Evolutionary conservation across 2,797 vertebrate genomes (phyloP).

Genomic region (Peromyscus melanophrys): DNA sequence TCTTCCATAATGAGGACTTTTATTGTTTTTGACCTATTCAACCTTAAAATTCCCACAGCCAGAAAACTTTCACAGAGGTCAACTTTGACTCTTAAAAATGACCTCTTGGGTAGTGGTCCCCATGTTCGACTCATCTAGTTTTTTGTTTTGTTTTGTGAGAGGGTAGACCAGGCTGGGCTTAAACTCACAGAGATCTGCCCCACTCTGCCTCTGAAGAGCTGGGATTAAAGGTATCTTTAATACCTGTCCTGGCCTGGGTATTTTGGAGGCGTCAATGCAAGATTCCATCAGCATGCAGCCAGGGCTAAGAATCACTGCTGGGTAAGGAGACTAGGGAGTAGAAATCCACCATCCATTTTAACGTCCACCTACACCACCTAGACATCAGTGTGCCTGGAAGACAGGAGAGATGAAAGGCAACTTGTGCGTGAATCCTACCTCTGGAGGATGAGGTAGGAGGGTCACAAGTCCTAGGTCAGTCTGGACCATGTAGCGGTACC

Average conservation of each 20-base stretch:
- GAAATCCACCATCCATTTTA: background rate
- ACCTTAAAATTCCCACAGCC: background rate
- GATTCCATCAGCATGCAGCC: background rate
- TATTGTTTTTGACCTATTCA: background rate
- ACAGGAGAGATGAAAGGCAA: background rate
- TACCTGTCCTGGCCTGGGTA: background rate
- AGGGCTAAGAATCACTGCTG: background rate
- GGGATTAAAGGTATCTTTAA: background rate
- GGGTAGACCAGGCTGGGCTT: background rate
- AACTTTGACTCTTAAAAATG: constrained; percentile 8
- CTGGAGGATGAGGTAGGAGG: background rate
- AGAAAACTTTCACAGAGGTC: constrained; percentile 31
- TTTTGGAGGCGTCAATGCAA: background rate
- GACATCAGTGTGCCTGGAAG: background rate
- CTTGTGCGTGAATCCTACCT: background rate
- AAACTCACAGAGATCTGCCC: background rate
- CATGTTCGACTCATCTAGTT: background rate
- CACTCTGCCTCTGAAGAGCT: background rate
- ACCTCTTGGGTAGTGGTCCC: background rate
- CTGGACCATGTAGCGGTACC: background rate
- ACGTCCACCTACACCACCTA: background rate
- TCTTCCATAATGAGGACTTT: background rate
- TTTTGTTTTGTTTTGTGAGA: background rate
- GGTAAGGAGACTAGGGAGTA: background rate
- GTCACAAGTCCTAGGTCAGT: background rate